Percentiles rank a stretch among this genome's conserved stretches.
phyloP scores from a whole-genome alignment of 2,888 invertebrate genomes.

The Pyrochroa serraticornis region DNA sequence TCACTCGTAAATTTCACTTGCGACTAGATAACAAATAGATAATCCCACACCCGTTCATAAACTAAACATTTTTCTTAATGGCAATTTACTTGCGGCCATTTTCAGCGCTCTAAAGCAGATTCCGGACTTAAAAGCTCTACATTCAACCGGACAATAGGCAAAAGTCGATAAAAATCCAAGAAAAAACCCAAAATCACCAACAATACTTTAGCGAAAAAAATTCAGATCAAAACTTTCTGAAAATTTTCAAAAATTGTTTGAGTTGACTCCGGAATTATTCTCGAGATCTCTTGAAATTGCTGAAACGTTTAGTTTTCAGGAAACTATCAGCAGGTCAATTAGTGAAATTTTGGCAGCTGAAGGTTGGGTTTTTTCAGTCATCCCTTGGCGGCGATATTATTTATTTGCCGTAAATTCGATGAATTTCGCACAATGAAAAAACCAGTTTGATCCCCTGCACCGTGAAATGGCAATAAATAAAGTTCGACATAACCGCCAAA shows the following conservation, averaged over 20 bases:
- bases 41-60: conserved; percentile 32
- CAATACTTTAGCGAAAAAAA: neutral
- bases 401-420: conserved; percentile 7
- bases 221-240: neutral
- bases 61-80: too few species aligned
- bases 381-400: neutral
- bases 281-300: too few species aligned
- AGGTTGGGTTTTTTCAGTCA: neutral
- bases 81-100: too few species aligned
- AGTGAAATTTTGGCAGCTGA: too few species aligned
- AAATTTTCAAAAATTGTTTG: neutral
- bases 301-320: too few species aligned
- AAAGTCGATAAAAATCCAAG: too few species aligned
- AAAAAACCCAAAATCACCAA: too few species aligned
- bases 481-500: neutral
- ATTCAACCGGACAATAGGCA: too few species aligned
- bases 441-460: neutral
- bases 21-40: conserved; percentile 51
- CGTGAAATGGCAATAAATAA: conserved; percentile 8
- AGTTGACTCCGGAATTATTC: too few species aligned
- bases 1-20: conserved; percentile 56
- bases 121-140: too few species aligned
- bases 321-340: too few species aligned
- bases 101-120: too few species aligned
- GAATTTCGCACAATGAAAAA: conserved; percentile 8